Conservation (phyloP, 2,797 vertebrate genomes). For the Lacerta agilis region DNA sequence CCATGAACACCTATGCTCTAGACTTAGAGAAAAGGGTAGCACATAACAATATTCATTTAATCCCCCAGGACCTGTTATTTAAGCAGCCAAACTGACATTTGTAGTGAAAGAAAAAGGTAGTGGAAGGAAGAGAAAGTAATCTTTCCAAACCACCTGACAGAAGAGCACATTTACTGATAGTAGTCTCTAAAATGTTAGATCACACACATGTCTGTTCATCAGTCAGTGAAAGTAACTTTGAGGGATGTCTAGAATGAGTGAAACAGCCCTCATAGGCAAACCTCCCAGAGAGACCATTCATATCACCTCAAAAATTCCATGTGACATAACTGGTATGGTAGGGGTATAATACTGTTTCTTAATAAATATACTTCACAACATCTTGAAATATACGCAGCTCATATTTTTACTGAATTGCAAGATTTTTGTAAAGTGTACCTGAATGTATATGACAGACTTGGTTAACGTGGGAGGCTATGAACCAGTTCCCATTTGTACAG, state of each 20-base stretch:
- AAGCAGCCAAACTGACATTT: slow-evolving; percentile 33
- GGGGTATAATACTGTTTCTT: neutral
- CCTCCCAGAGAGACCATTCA: neutral
- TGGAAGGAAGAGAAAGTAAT: neutral
- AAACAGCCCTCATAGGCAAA: neutral
- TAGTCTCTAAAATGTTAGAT: neutral
- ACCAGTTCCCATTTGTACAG: neutral
- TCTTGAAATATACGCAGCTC: neutral
- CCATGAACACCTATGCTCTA: neutral
- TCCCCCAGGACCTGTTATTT: slow-evolving; percentile 36
- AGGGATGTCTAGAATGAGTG: neutral
- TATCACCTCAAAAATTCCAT: neutral
- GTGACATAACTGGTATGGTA: neutral
- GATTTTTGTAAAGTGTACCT: neutral
- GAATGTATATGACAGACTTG: neutral
- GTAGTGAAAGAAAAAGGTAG: neutral
- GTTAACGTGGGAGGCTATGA: neutral
- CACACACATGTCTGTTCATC: neutral
- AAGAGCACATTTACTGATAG: slow-evolving; percentile 5
- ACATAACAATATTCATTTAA: slow-evolving; percentile 47
- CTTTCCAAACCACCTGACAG: slow-evolving; percentile 15
- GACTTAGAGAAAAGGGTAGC: neutral
- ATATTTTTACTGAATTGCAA: neutral
- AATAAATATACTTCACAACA: neutral
- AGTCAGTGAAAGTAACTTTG: neutral